Conservation (phyloP, 2,113 vertebrate genomes). For the Axis porcinus region DNA sequence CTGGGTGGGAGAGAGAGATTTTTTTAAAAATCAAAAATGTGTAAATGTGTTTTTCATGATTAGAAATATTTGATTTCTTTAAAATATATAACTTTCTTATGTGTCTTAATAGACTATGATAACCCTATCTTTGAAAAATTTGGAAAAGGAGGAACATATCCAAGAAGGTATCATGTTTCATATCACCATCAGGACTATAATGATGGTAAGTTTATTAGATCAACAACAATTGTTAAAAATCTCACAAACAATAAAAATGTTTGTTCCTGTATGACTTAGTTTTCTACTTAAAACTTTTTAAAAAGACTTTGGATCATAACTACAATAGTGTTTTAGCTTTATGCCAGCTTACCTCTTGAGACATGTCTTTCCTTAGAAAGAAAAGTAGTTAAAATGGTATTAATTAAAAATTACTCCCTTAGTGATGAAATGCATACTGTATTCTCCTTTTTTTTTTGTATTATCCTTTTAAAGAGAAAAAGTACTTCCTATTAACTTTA, state of each 20-base stretch:
- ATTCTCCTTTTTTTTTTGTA: neutral
- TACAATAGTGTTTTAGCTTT: neutral
- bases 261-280: constrained; percentile 14
- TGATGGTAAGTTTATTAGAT: constrained; percentile 85
- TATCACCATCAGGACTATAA: constrained; percentile 95
- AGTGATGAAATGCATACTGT: neutral
- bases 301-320: neutral
- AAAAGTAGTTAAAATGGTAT: neutral
- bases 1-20: neutral
- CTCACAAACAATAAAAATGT: neutral
- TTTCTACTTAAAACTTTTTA: neutral
- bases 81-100: constrained; percentile 12
- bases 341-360: neutral
- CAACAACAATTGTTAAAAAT: neutral
- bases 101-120: constrained; percentile 88
- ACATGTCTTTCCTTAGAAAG: neutral
- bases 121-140: constrained; percentile 97
- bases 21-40: neutral
- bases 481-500: neutral
- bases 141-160: constrained; percentile 97
- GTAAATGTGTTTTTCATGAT: constrained; percentile 15
- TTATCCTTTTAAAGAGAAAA: constrained; percentile 4
- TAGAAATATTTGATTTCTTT: constrained; percentile 43
- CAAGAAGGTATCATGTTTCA: constrained; percentile 93
- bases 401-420: neutral